Conservation (phyloP, 2,113 vertebrate species). For the Neopipo cinnamomea region DNA sequence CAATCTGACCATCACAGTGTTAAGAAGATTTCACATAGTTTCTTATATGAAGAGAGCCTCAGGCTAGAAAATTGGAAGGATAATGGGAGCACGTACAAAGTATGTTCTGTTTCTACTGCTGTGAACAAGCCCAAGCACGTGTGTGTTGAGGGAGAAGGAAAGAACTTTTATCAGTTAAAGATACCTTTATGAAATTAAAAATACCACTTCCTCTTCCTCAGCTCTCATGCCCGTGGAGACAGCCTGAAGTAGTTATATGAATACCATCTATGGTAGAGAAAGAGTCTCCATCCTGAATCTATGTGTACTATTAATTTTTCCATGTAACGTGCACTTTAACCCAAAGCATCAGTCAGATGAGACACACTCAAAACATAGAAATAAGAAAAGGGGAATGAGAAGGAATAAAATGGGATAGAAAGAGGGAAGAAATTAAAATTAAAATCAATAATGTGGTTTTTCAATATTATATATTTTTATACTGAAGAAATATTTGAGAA, state of each 20-base stretch:
- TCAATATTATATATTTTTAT: neutral
- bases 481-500: neutral
- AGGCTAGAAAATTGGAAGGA: neutral
- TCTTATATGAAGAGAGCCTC: neutral
- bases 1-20: neutral
- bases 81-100: neutral
- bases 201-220: neutral
- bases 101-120: neutral
- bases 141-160: neutral
- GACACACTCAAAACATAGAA: neutral
- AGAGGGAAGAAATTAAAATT: neutral
- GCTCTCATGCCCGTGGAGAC: neutral
- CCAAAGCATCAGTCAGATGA: neutral
- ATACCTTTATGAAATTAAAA: neutral
- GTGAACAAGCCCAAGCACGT: neutral
- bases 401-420: neutral
- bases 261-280: neutral
- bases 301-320: neutral
- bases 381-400: neutral
- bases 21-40: neutral
- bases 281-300: neutral
- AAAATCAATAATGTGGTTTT: neutral
- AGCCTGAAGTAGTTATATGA: neutral
- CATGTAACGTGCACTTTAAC: neutral
- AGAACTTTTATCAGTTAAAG: neutral